Evolutionary conservation across 2,113 vertebrate species (phyloP), one percentile per base, ranked within the genome.

Genomic region (Falco punctatus): DNA sequence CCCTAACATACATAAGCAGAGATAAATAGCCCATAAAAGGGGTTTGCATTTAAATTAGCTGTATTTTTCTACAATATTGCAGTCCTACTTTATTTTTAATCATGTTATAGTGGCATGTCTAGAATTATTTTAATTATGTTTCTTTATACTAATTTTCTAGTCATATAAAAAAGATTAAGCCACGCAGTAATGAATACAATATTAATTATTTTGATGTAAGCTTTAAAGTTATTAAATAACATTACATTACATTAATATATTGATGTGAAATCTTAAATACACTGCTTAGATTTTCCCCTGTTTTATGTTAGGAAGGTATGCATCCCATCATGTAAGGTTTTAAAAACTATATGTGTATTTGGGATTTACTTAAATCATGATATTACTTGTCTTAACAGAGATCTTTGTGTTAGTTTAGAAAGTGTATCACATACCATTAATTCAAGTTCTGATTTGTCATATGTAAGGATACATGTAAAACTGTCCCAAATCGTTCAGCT

Each of bases 31-130:
- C 95, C 92, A 93, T 91, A 86, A 90, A 92, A 96, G 21, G 74
- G 65, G 77, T 84, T 98, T 98, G 82, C 81, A 97, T 96, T 96
- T 97, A 97, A 96, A 97, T 96, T 88, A 98, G 57, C 66, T 92
- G 26, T 77, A 90, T 96, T 97, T 95, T 94, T 69, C 13, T 89
- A 96, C 61, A 90, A 91, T 90, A 96, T 96, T 97, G 70, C 75
- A 90, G 44, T 77, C 42, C 88, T 98, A 90, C 70, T 97, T 97
- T 95, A 81, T 90, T 97, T 88, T 97, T 96, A 96, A 97, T 96
- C 92, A 52, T 92, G 64, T 83, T 97, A 85, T 70, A 40, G 48
- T 97, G 88, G 86, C 86, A 95, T 84, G 92, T 96, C 97, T 96
- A 95, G 54, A 92, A 96, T 95, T 96, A 88, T 94, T 97, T 97